Evolutionary conservation across 2,888 invertebrate genomes (phyloP).

Genomic region (Autographa gamma): DNA sequence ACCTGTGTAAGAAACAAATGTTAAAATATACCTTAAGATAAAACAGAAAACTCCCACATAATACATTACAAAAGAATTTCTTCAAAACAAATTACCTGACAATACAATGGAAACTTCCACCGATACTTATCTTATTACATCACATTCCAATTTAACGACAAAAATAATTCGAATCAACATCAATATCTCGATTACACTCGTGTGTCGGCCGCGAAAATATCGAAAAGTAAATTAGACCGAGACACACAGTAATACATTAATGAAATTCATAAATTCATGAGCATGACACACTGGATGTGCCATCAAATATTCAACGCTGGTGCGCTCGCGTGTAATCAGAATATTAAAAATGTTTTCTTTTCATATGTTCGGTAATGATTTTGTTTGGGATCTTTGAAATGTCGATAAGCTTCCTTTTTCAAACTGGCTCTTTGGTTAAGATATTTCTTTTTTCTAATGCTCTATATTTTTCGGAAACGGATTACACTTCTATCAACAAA

Average conservation of each 20-base stretch:
- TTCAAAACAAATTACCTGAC: slow-evolving; percentile 13
- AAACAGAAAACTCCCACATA: neutral
- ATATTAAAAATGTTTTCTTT: slow-evolving; percentile 77
- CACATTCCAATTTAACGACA: slow-evolving; percentile 16
- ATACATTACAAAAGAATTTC: neutral
- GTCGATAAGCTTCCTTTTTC: slow-evolving; percentile 21
- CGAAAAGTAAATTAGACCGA: slow-evolving; percentile 58
- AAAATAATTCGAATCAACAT: slow-evolving; percentile 33
- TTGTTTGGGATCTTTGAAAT: slow-evolving; percentile 32
- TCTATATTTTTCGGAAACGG: no score
- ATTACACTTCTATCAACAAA: no score
- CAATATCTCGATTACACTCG: slow-evolving; percentile 40
- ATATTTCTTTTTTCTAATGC: no score
- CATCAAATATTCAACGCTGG: slow-evolving; percentile 71
- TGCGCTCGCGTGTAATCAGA: slow-evolving; percentile 66
- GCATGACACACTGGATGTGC: slow-evolving; percentile 56
- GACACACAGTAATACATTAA: slow-evolving; percentile 66
- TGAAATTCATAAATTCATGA: slow-evolving; percentile 79
- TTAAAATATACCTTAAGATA: neutral
- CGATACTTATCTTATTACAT: slow-evolving; percentile 9
- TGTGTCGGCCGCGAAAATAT: slow-evolving; percentile 44
- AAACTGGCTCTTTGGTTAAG: neutral
- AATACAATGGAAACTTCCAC: slow-evolving; percentile 3
- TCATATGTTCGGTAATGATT: slow-evolving; percentile 56
- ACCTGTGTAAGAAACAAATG: neutral